Conservation (phyloP, 64 coral and sea anemone genomes). For the Cladopsammia gracilis region DNA sequence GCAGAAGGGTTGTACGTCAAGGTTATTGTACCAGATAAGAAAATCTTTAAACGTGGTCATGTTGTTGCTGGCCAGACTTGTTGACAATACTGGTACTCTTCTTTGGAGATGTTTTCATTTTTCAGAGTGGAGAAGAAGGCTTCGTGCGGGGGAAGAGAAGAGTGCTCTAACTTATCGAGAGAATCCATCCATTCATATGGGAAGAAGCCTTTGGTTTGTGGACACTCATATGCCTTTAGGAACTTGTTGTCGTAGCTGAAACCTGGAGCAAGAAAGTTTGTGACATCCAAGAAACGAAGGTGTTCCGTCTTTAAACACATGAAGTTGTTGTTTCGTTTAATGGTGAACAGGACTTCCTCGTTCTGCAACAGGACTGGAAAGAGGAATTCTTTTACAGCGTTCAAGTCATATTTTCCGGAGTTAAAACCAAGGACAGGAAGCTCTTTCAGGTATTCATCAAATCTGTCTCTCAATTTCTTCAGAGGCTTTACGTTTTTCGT, state of each 20-base stretch:
- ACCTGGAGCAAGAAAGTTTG: slow-evolving; percentile 46
- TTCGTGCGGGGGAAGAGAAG: background rate
- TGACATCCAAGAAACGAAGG: slow-evolving; percentile 29
- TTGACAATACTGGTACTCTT: slow-evolving; percentile 44
- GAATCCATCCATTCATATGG: slow-evolving; percentile 5
- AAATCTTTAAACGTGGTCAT: slow-evolving; percentile 45
- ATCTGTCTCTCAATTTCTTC: background rate
- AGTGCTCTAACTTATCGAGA: background rate
- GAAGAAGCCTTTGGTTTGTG: slow-evolving; percentile 46
- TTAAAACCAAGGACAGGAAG: slow-evolving; percentile 60
- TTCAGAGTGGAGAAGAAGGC: slow-evolving; percentile 23
- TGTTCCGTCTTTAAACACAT: slow-evolving; percentile 21
- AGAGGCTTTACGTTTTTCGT: background rate
- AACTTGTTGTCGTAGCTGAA: slow-evolving; percentile 46
- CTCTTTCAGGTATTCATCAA: slow-evolving; percentile 26
- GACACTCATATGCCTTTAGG: slow-evolving; percentile 58
- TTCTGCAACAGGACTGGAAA: slow-evolving; percentile 34
- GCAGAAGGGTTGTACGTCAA: slow-evolving; percentile 32
- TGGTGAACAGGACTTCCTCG: background rate
- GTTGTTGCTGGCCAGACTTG: background rate
- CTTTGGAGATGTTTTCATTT: background rate
- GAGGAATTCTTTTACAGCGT: slow-evolving; percentile 21
- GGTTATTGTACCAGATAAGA: slow-evolving; percentile 39
- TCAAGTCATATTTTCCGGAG: slow-evolving; percentile 42
- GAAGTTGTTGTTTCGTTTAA: slow-evolving; percentile 51